Conservation (phyloP, 2,797 vertebrate species). For the Melanotaenia maccullochi region DNA sequence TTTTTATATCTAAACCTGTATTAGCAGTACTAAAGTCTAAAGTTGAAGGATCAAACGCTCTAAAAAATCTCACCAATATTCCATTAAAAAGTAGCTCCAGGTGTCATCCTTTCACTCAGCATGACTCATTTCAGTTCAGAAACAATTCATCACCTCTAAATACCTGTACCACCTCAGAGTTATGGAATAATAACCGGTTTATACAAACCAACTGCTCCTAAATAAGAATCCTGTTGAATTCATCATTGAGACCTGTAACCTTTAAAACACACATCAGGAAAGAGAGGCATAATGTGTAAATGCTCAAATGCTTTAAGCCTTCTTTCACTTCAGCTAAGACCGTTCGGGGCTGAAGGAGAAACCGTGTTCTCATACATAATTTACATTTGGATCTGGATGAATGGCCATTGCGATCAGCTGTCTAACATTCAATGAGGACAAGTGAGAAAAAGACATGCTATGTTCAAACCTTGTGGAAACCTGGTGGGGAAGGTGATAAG, state of each 20-base stretch:
- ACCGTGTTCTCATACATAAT: constrained; percentile 22
- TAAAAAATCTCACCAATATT: not conserved
- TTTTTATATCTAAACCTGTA: not conserved
- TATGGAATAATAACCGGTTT: not conserved
- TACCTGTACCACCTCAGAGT: too few species aligned
- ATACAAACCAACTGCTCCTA: not conserved
- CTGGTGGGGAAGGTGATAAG: constrained; percentile 73
- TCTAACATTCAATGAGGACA: constrained; percentile 51
- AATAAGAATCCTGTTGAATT: not conserved
- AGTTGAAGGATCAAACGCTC: not conserved
- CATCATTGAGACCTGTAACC: not conserved
- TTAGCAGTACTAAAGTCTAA: not conserved
- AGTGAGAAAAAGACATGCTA: constrained; percentile 29
- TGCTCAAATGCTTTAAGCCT: not conserved
- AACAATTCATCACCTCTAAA: too few species aligned
- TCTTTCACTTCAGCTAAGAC: constrained; percentile 4
- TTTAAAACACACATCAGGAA: not conserved
- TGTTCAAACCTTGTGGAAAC: constrained; percentile 46
- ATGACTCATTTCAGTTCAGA: too few species aligned
- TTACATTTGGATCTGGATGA: constrained; percentile 30
- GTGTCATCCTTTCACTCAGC: not conserved
- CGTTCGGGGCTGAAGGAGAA: constrained; percentile 11
- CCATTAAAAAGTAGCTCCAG: not conserved
- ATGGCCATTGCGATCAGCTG: constrained; percentile 48
- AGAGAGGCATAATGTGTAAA: constrained; percentile 1